Percentiles rank a stretch among this genome's conserved stretches.
Evolutionary conservation across 2,888 invertebrate genomes (phyloP).

Genomic region (Zelleria hepariella): DNA sequence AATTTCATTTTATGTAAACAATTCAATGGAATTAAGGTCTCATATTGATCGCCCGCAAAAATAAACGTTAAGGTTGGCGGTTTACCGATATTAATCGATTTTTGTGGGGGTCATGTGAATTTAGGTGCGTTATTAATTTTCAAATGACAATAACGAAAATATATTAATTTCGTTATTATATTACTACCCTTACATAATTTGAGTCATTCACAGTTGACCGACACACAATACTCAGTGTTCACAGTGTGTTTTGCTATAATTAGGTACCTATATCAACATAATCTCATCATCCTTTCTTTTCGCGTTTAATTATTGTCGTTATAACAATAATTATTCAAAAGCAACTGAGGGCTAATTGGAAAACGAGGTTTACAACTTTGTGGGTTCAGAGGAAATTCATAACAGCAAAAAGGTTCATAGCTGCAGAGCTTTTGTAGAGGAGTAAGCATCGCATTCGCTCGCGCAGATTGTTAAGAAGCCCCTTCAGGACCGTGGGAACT

Average conservation of each 20-base stretch:
- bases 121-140: too few relatives aligned
- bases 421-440: not conserved
- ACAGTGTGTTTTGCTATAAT: too few relatives aligned
- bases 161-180: too few relatives aligned
- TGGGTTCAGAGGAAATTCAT: not conserved
- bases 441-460: not conserved
- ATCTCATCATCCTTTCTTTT: not conserved
- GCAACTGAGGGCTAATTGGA: not conserved
- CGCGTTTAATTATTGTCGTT: not conserved
- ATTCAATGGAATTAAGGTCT: not conserved
- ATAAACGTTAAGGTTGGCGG: not conserved
- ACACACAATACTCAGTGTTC: too few relatives aligned
- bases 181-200: too few relatives aligned
- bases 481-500: too few relatives aligned
- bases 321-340: not conserved
- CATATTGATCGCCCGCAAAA: not conserved
- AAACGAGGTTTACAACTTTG: not conserved
- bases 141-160: too few relatives aligned
- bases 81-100: not conserved
- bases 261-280: too few relatives aligned
- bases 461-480: too few relatives aligned
- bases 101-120: too few relatives aligned
- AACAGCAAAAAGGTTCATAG: not conserved
- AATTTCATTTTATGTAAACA: constrained; percentile 27
- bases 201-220: too few relatives aligned